Evolutionary conservation across 2,113 vertebrate genomes (phyloP).

Genomic region (Cichladusa arquata): DNA sequence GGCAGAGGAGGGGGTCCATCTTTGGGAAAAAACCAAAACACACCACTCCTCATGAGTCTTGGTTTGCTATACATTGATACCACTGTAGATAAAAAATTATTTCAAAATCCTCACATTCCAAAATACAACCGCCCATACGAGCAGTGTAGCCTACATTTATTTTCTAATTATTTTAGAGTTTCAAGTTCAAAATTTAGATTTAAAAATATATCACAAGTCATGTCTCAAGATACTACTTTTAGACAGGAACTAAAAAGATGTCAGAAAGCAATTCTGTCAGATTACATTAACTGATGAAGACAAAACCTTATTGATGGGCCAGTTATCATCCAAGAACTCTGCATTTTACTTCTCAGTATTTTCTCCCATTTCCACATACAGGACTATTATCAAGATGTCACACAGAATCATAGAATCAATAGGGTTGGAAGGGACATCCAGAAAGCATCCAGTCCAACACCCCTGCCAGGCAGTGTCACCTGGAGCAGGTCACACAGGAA

Average conservation of each 20-base stretch:
- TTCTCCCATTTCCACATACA: background rate
- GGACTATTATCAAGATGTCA: background rate
- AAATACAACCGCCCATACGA: background rate
- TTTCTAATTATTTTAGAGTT: background rate
- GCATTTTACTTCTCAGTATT: rapidly evolving
- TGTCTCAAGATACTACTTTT: background rate
- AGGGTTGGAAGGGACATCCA: background rate
- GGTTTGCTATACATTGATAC: background rate
- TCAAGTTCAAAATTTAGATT: background rate
- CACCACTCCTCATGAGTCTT: background rate
- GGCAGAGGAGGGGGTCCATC: rapidly evolving
- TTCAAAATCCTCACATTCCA: background rate
- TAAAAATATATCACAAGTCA: background rate
- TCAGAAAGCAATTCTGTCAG: background rate
- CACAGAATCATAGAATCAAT: background rate
- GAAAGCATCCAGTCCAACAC: background rate
- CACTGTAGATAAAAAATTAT: background rate
- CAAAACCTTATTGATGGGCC: background rate
- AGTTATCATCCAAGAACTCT: background rate
- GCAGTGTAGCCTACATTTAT: background rate
- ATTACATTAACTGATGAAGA: background rate
- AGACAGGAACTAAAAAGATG: background rate
- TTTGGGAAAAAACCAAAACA: background rate
- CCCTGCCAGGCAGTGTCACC: background rate
- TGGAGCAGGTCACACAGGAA: background rate